Conservation (phyloP, 1,140 invertebrate genomes). For the Pseudomyrmex gracilis region DNA sequence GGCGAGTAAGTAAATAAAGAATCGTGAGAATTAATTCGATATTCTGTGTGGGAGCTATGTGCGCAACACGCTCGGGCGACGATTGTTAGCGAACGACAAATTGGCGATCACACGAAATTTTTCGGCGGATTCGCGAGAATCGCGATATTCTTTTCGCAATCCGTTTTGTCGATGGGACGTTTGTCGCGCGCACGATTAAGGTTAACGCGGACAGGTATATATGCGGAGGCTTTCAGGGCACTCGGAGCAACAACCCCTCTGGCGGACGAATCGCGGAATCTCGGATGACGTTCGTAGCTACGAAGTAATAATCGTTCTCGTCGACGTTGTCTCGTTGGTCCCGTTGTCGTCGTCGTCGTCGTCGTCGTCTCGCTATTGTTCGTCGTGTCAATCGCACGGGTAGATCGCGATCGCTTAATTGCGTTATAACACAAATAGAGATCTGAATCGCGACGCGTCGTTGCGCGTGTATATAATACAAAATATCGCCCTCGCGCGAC, state of each 20-base stretch:
- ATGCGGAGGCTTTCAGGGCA: conserved; percentile 34
- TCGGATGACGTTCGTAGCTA: conserved; percentile 66
- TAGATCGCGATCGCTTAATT: not conserved
- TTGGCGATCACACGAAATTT: not conserved
- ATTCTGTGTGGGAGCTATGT: not conserved
- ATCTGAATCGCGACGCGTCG: not conserved
- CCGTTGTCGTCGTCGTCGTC: not conserved
- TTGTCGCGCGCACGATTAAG: conserved; percentile 67
- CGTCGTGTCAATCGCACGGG: conserved; percentile 23
- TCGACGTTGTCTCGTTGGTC: not conserved
- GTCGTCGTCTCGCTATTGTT: not conserved
- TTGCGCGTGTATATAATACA: conserved; percentile 1
- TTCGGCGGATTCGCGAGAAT: not conserved
- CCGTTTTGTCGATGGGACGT: not conserved
- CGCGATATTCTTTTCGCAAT: not conserved
- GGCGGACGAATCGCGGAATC: conserved; percentile 60
- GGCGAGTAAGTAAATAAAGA: conserved; percentile 76
- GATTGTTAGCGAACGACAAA: not conserved
- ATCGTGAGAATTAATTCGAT: conserved; percentile 25
- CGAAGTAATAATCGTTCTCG: conserved; percentile 27
- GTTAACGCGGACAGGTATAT: conserved; percentile 71
- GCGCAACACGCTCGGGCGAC: not conserved
- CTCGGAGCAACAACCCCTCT: conserved; percentile 62
- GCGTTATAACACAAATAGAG: conserved; percentile 40
- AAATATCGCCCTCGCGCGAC: not conserved